These are phyloP conservation scores for Megastigmus dorsalis DNA, from an alignment of 2,888 invertebrate species.

Conservation along the genomic window DNA sequence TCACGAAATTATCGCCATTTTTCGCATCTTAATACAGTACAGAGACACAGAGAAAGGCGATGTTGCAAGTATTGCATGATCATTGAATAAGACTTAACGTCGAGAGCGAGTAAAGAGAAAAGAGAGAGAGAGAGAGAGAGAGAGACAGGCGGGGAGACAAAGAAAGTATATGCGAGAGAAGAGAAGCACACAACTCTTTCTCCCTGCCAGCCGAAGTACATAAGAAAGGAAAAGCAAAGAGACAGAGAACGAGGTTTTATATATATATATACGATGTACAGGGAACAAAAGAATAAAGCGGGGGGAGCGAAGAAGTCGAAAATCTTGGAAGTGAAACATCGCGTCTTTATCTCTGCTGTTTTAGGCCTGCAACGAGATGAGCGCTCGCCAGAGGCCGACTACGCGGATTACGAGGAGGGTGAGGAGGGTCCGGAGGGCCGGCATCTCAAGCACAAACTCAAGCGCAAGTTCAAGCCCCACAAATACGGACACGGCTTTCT, in stretches of 20 bases:
- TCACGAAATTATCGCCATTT: no score
- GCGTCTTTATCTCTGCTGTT: neutral
- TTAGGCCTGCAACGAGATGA: conserved; percentile 12
- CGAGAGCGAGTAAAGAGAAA: no score
- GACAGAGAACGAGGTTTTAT: neutral
- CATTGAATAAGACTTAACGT: no score
- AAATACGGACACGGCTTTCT: conserved; percentile 10
- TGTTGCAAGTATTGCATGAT: conserved; percentile 4
- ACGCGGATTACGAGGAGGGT: conserved; percentile 16
- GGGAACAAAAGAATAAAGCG: neutral
- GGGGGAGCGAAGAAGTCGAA: no score
- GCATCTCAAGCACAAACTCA: conserved; percentile 42
- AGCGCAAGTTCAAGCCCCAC: conserved; percentile 43
- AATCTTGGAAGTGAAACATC: no score
- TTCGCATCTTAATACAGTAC: no score
- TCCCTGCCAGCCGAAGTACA: neutral
- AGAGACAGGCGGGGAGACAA: no score
- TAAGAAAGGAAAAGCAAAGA: neutral
- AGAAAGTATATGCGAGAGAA: neutral
- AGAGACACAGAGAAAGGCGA: no score
- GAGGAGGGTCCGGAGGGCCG: conserved; percentile 38
- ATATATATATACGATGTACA: no score
- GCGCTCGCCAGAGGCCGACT: conserved; percentile 26
- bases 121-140: no score
- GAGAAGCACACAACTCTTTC: neutral